Conservation (phyloP, 2,888 invertebrate genomes). For the Scrobipalpa atriplicella region DNA sequence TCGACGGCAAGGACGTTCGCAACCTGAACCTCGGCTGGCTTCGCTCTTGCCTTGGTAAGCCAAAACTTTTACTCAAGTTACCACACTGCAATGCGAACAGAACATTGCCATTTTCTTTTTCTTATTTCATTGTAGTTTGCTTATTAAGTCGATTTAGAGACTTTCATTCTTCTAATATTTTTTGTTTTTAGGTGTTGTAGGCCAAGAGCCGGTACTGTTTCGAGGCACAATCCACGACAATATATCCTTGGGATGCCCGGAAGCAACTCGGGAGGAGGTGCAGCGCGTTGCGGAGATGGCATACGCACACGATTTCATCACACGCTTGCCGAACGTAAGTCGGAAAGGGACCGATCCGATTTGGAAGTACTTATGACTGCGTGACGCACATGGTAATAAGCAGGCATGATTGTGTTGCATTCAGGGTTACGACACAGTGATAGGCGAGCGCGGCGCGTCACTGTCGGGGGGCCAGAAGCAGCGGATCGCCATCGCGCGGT, state of each 20-base stretch:
- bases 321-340: slow-evolving; percentile 85
- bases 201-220: slow-evolving; percentile 94
- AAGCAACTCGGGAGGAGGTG: slow-evolving; percentile 85
- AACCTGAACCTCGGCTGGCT: slow-evolving; percentile 89
- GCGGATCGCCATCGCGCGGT: slow-evolving; percentile 92
- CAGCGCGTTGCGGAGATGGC: slow-evolving; percentile 88
- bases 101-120: not conserved
- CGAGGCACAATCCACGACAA: slow-evolving; percentile 89
- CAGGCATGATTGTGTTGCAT: not conserved
- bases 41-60: slow-evolving; percentile 86
- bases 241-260: slow-evolving; percentile 87
- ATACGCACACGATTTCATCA: slow-evolving; percentile 90
- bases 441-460: slow-evolving; percentile 91
- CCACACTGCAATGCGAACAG: too few relatives aligned
- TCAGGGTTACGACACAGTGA: slow-evolving; percentile 89
- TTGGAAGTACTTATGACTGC: too few relatives aligned
- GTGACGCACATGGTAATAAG: too few relatives aligned
- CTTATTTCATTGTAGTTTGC: not conserved
- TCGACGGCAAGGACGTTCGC: slow-evolving; percentile 86
- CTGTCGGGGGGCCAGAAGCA: slow-evolving; percentile 93
- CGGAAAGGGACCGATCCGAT: not conserved
- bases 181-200: slow-evolving; percentile 85
- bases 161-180: not conserved
- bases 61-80: slow-evolving; percentile 14
- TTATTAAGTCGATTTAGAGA: not conserved